Percentiles rank a stretch among this genome's conserved stretches.
phyloP scores from a whole-genome alignment of 2,113 vertebrate genomes.

The Vulpes lagopus region DNA sequence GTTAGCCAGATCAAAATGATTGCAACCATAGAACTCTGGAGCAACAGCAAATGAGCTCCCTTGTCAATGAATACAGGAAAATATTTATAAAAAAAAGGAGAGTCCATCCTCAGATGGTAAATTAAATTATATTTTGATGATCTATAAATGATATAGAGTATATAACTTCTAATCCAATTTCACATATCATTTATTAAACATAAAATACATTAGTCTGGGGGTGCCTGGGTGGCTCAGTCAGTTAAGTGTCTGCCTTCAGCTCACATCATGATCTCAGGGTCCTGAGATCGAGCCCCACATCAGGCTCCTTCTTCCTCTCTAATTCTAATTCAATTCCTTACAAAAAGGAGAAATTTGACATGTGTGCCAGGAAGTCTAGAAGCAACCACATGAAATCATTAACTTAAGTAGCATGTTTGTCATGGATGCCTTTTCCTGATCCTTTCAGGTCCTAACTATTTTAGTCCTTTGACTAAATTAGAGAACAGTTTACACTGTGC shows the following conservation, averaged over 20 bases:
- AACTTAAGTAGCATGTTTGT: background rate
- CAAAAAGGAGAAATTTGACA: background rate
- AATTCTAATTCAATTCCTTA: background rate
- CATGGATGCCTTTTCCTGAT: background rate
- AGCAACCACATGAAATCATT: background rate
- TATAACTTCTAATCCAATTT: background rate
- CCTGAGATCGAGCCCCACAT: too few species aligned
- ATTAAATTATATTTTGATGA: background rate
- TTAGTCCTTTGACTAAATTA: background rate
- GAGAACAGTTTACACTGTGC: background rate
- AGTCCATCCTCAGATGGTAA: background rate
- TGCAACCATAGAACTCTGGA: background rate
- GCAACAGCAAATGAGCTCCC: background rate
- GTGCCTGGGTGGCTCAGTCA: too few species aligned
- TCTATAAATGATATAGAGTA: background rate
- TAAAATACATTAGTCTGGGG: background rate
- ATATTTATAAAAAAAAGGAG: background rate
- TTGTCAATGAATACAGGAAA: background rate
- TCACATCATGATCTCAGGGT: too few species aligned
- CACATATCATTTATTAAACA: background rate
- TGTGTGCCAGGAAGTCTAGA: background rate
- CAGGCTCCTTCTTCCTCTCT: too few species aligned
- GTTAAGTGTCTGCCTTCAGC: too few species aligned
- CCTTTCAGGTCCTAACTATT: background rate
- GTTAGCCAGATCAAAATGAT: background rate